A percentile compares a stretch with the other conserved stretches of the same genome.
Evolutionary conservation across 1,140 invertebrate genomes (phyloP).

Genomic region (Trichogramma pretiosum): DNA sequence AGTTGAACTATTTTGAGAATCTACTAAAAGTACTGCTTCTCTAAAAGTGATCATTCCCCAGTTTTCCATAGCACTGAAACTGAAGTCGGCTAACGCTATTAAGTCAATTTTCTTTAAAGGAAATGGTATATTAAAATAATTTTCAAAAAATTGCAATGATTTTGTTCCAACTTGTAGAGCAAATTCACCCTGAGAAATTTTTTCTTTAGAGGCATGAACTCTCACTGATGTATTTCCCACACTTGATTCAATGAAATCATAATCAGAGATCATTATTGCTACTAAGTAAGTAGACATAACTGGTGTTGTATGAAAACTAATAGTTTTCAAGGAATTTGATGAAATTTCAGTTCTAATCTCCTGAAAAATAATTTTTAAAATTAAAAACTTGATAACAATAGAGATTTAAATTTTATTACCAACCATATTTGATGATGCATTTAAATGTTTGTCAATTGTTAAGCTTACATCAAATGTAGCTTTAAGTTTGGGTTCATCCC

Average conservation of each 20-base stretch:
- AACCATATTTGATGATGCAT: slow-evolving; percentile 91
- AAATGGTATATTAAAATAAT: slow-evolving; percentile 91
- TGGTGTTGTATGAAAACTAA: slow-evolving; percentile 79
- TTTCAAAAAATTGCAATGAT: slow-evolving; percentile 85
- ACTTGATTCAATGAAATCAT: slow-evolving; percentile 80
- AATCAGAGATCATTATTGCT: slow-evolving; percentile 87
- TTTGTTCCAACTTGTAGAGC: slow-evolving; percentile 79
- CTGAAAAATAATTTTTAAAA: slow-evolving; percentile 2
- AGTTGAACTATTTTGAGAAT: slow-evolving; percentile 70
- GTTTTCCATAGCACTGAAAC: slow-evolving; percentile 91
- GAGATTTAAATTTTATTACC: neutral
- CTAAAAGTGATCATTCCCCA: slow-evolving; percentile 83
- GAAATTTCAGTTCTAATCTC: slow-evolving; percentile 56
- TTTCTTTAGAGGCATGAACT: slow-evolving; percentile 87
- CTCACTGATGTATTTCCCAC: slow-evolving; percentile 78
- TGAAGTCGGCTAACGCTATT: slow-evolving; percentile 90
- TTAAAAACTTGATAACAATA: neutral
- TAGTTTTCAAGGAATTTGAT: slow-evolving; percentile 45
- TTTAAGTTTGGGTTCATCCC: slow-evolving; percentile 94
- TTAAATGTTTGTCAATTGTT: slow-evolving; percentile 63
- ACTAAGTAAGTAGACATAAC: slow-evolving; percentile 96
- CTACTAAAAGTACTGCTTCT: slow-evolving; percentile 75
- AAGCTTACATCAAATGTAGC: slow-evolving; percentile 89
- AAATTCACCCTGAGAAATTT: slow-evolving; percentile 86
- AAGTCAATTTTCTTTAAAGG: slow-evolving; percentile 93